Evolutionary conservation across 2,113 vertebrate species (phyloP), one percentile per base, ranked within the genome.

Genomic region (Sminthopsis crassicaudata): DNA sequence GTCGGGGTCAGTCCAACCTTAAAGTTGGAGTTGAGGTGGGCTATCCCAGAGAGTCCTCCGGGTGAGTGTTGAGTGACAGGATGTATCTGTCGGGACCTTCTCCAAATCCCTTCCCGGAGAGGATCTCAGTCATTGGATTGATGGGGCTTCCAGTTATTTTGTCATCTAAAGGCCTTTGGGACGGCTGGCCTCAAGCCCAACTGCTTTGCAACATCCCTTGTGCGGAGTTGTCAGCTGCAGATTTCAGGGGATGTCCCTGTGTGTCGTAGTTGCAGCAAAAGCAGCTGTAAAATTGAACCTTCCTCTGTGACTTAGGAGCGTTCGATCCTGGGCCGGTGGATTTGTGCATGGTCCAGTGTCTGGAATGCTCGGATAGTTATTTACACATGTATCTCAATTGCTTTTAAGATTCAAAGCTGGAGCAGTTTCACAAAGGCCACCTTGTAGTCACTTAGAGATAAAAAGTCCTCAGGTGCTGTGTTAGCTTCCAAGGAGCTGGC

Each of bases 401-500:
- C 52, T 84, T 53, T 55, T 48, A 91, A 92, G 24, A 84, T 57
- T 51, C 50, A 2, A 67, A 94, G 54, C 89, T 92, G 53, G 55
- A 92, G 27, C 92, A 27, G 27, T 92, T 52, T 52, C 26, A 67
- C 60, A 0, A 3, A 14, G 89, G 26, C 53, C 48, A 2, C 53
- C 90, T 26, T 36, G 89, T 26, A 53, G 54, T 53, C 53, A 2
- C 51, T 93, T 90, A 48, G 50, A 92, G 26, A 36, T 30, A 88
- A 0, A 93, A 46, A 89, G 50, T 60, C 53, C 10, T 88, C 19
- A n/a, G 50, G 19, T 53, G 11, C 8, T 12, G 0, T 50, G 7
- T 84, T 42, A 46, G 92, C 57, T n/a, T n/a, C 50, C 27, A 46
- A 93, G 67, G 55, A 94, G 91, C 93, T 67, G 84, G 93, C 89